Conservation (phyloP, 1,140 invertebrate genomes). For the Delia radicum region DNA sequence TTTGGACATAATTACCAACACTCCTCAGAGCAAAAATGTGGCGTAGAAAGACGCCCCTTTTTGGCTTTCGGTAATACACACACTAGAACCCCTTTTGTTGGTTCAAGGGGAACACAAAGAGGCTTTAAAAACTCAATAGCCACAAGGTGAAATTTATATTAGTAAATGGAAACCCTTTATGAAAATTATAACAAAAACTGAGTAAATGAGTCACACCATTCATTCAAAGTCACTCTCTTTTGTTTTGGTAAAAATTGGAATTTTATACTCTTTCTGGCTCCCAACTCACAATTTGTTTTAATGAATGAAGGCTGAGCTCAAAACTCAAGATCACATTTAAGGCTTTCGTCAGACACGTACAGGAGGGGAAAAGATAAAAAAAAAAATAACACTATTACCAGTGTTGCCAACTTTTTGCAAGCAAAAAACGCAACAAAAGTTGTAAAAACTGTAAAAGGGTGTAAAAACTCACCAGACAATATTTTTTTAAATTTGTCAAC, state of each 20-base stretch:
- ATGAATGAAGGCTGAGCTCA: not conserved
- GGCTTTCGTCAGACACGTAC: not conserved
- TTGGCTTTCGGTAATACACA: not conserved
- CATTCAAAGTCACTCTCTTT: not conserved
- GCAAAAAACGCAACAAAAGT: too few species aligned
- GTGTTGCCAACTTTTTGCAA: too few species aligned
- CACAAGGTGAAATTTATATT: not conserved
- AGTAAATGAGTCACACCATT: not conserved
- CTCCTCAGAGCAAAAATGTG: conserved; percentile 15
- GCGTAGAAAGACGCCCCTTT: conserved; percentile 14
- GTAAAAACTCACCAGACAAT: too few species aligned
- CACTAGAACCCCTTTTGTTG: not conserved
- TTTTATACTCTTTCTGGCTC: not conserved
- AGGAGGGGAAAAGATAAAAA: not conserved
- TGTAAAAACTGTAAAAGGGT: too few species aligned
- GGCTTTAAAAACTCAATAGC: not conserved
- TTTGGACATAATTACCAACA: conserved; percentile 23
- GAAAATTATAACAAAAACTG: too few species aligned
- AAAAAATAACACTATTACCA: not conserved
- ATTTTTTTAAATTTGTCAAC: too few species aligned
- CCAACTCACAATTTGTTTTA: not conserved
- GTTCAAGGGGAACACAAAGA: not conserved
- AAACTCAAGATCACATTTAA: not conserved
- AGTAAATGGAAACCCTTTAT: not conserved
- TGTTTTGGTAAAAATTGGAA: not conserved